Base-by-base conservation (phyloP, 2,888 invertebrate genomes). In the Lycaena phlaeas region DNA sequence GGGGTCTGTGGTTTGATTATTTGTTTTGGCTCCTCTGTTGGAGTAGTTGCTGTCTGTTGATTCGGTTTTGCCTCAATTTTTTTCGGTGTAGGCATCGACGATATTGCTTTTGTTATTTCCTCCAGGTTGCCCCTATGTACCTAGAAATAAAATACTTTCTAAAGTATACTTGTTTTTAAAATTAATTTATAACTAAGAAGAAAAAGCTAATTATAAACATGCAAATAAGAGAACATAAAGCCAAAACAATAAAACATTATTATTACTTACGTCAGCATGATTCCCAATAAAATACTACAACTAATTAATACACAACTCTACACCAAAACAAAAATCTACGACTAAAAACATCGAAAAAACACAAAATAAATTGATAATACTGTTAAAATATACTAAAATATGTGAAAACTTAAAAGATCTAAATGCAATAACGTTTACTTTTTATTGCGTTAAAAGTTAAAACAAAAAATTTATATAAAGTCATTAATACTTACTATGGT, bases 51-150 rank as follows among this genome's bases (percentile, higher is more conserved):
- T 7, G 58, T 52, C 1, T 65, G 49, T n/a, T n/a, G n/a, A n/a
- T n/a, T n/a, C 27, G 70, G 75, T 49, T 77, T 76, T 2, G 52
- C 46, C 12, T 77, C 74, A 10, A 55, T 55, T 51, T 76, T 78
- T 48, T 76, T 77, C 0, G 68, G 74, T n/a, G 68, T 55, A 3
- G 82, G 74, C 77, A 85, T 81, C 0, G 76, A 61, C n/a, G 77
- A 62, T 45, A 78, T 77, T 28, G 65, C 68, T 55, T 73, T 86
- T 26, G 75, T 73, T 46, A 75, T 71, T 41, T 86, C 81, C 51
- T 82, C 75, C 36, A 89, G 60, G 44, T 84, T 74, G 1, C 88
- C 88, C 40, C 88, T 84, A 49, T 89, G 89, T 14, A 88, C 76
- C 89, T 89, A 65, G 41, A 67, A 69, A 45, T 10, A 11, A 6